Evolutionary conservation across 2,797 vertebrate genomes (phyloP).

Genomic region (Myotis pilosus): DNA sequence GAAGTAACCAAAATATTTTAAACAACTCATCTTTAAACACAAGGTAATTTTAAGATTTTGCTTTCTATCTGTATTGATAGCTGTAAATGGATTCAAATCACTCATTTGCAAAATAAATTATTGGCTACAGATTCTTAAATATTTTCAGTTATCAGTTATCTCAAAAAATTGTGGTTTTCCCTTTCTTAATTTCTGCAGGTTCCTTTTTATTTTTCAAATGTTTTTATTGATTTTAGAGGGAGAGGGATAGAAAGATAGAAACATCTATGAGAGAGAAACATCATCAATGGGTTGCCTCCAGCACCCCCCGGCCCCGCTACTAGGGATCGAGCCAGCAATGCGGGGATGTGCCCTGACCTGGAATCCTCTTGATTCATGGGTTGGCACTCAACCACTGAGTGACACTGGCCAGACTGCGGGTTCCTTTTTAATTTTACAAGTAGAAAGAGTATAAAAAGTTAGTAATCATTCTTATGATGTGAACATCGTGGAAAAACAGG

Average conservation of each 20-base stretch:
- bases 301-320: too few species aligned
- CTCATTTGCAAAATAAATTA: background rate
- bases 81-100: background rate
- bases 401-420: background rate
- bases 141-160: background rate
- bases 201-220: background rate
- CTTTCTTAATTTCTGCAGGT: background rate
- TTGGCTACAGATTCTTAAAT: background rate
- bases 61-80: background rate
- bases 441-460: background rate
- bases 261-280: too few species aligned
- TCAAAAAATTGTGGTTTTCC: background rate
- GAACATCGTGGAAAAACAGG: background rate
- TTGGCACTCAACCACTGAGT: too few species aligned
- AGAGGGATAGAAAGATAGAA: too few species aligned
- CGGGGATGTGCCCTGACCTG: too few species aligned
- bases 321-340: too few species aligned
- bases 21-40: background rate
- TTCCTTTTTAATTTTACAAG: background rate
- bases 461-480: background rate
- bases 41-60: background rate
- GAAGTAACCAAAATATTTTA: constrained; percentile 26
- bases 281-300: too few species aligned
- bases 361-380: too few species aligned
- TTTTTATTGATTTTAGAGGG: too few species aligned